Evolutionary conservation across 1,140 invertebrate species (phyloP).

Genomic region (Ceratina australensis): DNA sequence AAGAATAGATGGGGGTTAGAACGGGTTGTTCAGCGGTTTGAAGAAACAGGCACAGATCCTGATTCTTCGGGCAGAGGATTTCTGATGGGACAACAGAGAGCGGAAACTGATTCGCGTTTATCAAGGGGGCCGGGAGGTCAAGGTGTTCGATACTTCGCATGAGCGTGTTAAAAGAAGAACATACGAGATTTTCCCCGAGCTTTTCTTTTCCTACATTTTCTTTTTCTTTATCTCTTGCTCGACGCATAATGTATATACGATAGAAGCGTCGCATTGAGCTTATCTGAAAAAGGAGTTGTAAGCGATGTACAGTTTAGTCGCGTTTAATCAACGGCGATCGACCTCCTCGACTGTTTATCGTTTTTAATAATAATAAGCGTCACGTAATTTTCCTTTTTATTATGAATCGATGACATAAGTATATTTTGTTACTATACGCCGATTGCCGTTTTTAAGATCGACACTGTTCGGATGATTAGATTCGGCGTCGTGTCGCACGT

Average conservation of each 20-base stretch:
- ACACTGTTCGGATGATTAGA: constrained; percentile 33
- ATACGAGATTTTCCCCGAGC: constrained; percentile 37
- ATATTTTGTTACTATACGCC: constrained; percentile 15
- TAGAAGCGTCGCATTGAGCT: constrained; percentile 53
- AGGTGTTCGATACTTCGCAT: constrained; percentile 54
- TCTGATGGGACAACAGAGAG: not conserved
- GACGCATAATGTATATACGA: constrained; percentile 49
- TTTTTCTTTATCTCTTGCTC: constrained; percentile 32
- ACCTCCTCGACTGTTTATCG: constrained; percentile 13
- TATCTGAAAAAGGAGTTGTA: constrained; percentile 60
- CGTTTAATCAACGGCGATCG: constrained; percentile 52
- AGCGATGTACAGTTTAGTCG: constrained; percentile 58
- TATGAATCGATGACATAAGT: not conserved
- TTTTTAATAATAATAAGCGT: too few relatives aligned
- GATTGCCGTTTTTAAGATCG: constrained; percentile 46
- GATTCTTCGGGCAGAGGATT: not conserved
- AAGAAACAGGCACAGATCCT: constrained; percentile 13
- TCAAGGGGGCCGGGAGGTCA: too few relatives aligned
- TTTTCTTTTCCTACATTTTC: constrained; percentile 22
- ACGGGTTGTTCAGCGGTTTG: constrained; percentile 10
- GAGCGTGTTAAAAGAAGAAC: constrained; percentile 60
- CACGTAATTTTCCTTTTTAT: not conserved
- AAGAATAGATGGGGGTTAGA: constrained; percentile 46
- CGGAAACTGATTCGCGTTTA: constrained; percentile 6
- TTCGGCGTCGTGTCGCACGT: constrained; percentile 27